phyloP scores from a whole-genome alignment of 2,888 invertebrate species.

The Hypena proboscidalis region DNA sequence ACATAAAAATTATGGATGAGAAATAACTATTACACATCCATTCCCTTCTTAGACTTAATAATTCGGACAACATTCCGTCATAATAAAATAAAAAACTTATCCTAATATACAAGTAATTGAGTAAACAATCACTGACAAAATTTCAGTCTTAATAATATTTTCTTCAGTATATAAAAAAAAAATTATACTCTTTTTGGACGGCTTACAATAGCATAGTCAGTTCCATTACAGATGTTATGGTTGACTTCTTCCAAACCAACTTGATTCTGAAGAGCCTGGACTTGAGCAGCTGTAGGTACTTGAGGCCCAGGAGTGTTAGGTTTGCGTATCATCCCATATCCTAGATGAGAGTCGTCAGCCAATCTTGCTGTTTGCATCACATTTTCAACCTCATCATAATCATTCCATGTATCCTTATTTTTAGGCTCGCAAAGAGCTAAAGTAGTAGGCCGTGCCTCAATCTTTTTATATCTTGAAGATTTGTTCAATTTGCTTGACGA shows the following conservation, averaged over 20 bases:
- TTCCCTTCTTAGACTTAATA: conserved; percentile 1
- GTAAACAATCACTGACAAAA: conserved; percentile 57
- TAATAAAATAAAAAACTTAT: conserved; percentile 12
- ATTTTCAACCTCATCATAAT: conserved; percentile 91
- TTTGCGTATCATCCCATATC: conserved; percentile 92
- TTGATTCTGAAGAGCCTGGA: conserved; percentile 74
- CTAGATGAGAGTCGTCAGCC: conserved; percentile 92
- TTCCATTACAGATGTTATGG: conserved; percentile 90
- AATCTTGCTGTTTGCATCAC: conserved; percentile 88
- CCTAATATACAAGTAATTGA: conserved; percentile 47
- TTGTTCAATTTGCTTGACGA: conserved; percentile 89
- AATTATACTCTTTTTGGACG: conserved; percentile 92
- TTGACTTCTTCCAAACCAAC: conserved; percentile 82
- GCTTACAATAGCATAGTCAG: conserved; percentile 93
- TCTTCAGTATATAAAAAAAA: conserved; percentile 21
- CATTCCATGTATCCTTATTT: conserved; percentile 86
- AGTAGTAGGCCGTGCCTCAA: conserved; percentile 86
- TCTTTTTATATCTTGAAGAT: conserved; percentile 88
- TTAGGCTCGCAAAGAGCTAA: conserved; percentile 76
- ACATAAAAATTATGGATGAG: too few species aligned
- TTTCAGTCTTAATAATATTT: conserved; percentile 63
- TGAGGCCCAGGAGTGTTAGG: conserved; percentile 83
- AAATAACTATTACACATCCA: background rate
- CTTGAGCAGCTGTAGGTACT: conserved; percentile 81
- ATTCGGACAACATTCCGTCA: conserved; percentile 1